Evolutionary conservation across 1,140 invertebrate genomes (phyloP), one percentile per base, ranked within the genome.

Genomic region (Drosophila teissieri): DNA sequence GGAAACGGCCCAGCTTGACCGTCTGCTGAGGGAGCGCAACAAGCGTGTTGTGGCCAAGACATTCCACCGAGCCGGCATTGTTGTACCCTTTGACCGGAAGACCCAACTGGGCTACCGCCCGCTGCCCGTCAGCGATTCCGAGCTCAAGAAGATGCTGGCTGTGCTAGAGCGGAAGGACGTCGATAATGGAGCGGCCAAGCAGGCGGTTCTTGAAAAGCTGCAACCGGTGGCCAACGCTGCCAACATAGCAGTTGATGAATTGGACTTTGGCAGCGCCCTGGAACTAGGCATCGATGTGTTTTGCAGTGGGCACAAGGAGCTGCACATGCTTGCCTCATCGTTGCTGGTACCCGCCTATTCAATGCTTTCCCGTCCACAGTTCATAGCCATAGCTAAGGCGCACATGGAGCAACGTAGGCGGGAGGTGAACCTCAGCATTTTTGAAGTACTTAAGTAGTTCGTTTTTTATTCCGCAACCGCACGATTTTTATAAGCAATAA

Each of bases 241-340:
- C 0, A 84, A 51, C 31, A 91, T 90, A 37, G 91, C 98, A 2
- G 96, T 96, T 69, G 98, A 99, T 92, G 98, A 99, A 92, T 97
- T 96, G 91, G 98, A 99, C 92, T 98, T 98, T 93, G 98, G 98
- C 1, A 97, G 56, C 52, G 96, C 97, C 5, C 88, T 99, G 2
- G 98, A 99, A 93, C 93, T 98, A 27, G 98, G 97, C 0, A 94
- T 98, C 37, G 95, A 98, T 92, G 91, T 98, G 15, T 97, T 99
- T 86, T 95, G 94, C 64, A 96, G 94, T 82, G 97, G 97, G 1
- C 92, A 95, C 57, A 91, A 94, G 53, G 92, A 94, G 57, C 93
- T 98, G 44, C 95, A 98, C 92, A 92, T 93, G 24, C 94, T 93
- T 52, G 93, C 95, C 2, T 84, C 94, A 31, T 94, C 93, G 67